Conservation (phyloP, 2,113 vertebrate genomes). For the Elephas maximus region DNA sequence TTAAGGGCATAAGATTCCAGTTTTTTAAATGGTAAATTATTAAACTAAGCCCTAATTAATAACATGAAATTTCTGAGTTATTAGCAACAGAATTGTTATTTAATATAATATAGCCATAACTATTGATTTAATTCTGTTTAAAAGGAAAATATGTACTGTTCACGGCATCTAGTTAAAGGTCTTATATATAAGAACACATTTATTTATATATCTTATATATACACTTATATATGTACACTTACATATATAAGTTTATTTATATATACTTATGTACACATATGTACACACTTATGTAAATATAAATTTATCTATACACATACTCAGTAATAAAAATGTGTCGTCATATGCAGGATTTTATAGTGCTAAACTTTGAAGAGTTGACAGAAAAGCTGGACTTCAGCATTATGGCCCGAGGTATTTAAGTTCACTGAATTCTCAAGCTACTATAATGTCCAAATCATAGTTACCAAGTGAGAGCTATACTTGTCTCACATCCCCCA, state of each 20-base stretch:
- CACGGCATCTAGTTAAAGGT: not conserved
- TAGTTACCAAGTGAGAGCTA: not conserved
- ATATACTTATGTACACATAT: not conserved
- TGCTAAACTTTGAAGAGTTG: slow-evolving; percentile 35
- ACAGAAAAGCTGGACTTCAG: not conserved
- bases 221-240: too few relatives aligned
- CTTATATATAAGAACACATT: not conserved
- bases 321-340: not conserved
- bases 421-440: slow-evolving; percentile 31
- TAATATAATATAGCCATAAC: not conserved
- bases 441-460: not conserved
- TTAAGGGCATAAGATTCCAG: not conserved
- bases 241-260: too few relatives aligned
- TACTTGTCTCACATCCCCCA: not conserved
- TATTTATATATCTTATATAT: too few relatives aligned
- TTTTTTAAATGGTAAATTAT: not conserved
- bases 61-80: not conserved
- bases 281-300: not conserved
- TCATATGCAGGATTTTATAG: not conserved
- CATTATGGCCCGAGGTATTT: not conserved
- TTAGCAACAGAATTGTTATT: not conserved
- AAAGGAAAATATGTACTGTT: not conserved
- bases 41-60: not conserved
- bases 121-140: slow-evolving; percentile 35
- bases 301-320: not conserved